Evolutionary conservation across 2,113 vertebrate species (phyloP), one percentile per base, ranked within the genome.

Genomic region (Rhinoderma darwinii): DNA sequence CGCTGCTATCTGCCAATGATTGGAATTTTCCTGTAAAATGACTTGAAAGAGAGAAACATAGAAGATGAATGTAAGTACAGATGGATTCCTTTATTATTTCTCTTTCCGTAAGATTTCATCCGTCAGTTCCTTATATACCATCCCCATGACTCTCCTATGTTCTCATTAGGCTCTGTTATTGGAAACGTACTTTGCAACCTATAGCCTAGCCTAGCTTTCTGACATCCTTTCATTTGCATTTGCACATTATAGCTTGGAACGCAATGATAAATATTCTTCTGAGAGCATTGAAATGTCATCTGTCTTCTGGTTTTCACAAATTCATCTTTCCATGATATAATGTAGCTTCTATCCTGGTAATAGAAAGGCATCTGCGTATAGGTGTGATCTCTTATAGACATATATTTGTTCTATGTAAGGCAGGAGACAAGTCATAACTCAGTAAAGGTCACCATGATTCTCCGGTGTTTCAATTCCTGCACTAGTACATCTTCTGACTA

Each of bases 61-160:
- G 89, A 94, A 91, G 91, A 95, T 95, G 94, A 92, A 95, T 91
- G 94, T 95, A 93, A 96, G 95, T 93, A 81, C 35, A 5, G 1
- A 68, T 43, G 0, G 8, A 79, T 85, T 51, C 56, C n/a, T 73
- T 22, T 27, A 51, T 37, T 39, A 51, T 73, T 37, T 54, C 35
- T 51, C 68, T 56, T 84, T 74, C 32, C 30, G 18, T 22, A 56
- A 27, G 22, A 56, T 51, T 75, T 37, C 44, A 44, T 51, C 37
- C 61, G 37, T 20, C 20, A 12, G 30, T 37, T 51, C 74, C 32
- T 32, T 74, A n/a, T 39, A 27, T 37, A 59, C 77, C 18, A 25
- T 59, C 51, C 74, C 9, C 2, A 17, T 50, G 25, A 59, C n/a
- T 81, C 56, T 63, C 22, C 78, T 27, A 63, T 39, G 59, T 25